phyloP scores from a whole-genome alignment of 2,888 invertebrate species.

The Melieria omissa region DNA sequence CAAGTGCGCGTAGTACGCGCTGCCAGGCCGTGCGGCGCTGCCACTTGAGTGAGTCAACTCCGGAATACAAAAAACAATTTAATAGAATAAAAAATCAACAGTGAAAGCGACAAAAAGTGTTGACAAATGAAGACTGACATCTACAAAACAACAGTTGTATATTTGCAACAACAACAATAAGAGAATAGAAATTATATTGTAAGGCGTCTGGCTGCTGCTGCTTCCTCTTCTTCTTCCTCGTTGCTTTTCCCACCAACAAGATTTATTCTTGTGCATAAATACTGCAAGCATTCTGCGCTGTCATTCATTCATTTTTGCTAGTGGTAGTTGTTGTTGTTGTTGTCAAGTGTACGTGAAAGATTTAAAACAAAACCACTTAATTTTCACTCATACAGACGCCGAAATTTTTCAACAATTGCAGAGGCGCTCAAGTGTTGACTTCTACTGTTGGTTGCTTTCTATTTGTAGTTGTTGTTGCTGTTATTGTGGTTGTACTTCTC shows the following conservation, averaged over 20 bases:
- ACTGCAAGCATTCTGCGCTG: not conserved
- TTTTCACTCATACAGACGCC: slow-evolving; percentile 48
- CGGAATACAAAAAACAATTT: not conserved
- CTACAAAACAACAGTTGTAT: slow-evolving; percentile 55
- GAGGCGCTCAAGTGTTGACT: too few species aligned
- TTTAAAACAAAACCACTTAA: slow-evolving; percentile 67
- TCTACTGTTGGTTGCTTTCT: too few species aligned
- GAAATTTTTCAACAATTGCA: not conserved
- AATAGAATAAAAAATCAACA: not conserved
- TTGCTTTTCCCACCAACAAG: too few species aligned
- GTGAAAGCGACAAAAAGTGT: slow-evolving; percentile 30
- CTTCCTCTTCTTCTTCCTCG: too few species aligned
- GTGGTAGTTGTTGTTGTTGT: slow-evolving; percentile 6
- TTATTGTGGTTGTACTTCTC: too few species aligned
- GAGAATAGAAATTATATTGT: not conserved
- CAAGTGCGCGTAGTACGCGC: too few species aligned
- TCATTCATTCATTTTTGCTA: slow-evolving; percentile 5
- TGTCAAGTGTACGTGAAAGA: slow-evolving; percentile 60
- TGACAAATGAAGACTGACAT: slow-evolving; percentile 66
- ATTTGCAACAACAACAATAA: slow-evolving; percentile 4
- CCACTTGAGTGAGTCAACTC: slow-evolving; percentile 27
- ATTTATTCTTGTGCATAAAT: too few species aligned
- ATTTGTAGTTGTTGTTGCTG: too few species aligned
- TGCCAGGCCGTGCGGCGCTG: not conserved
- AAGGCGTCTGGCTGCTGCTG: slow-evolving; percentile 16